Evolutionary conservation across 1,140 invertebrate species (phyloP).

Genomic region (Vanessa atalanta): DNA sequence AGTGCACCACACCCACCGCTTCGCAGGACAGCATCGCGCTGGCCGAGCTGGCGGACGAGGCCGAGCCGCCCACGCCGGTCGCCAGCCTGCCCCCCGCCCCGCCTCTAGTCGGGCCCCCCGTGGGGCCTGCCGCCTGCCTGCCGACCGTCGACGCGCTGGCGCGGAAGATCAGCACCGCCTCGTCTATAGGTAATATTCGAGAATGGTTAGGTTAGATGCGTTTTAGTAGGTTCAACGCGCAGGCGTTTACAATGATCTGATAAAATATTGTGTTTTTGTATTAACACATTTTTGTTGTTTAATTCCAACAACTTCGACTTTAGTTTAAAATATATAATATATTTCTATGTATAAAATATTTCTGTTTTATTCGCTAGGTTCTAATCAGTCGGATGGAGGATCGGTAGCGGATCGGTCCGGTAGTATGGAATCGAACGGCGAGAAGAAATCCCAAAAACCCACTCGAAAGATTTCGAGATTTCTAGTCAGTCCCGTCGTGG

Average conservation of each 20-base stretch:
- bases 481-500: slow-evolving; percentile 88
- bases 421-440: slow-evolving; percentile 63
- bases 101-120: slow-evolving; percentile 37
- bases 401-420: slow-evolving; percentile 59
- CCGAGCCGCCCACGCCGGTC: slow-evolving; percentile 40
- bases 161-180: slow-evolving; percentile 72
- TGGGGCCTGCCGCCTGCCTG: slow-evolving; percentile 36
- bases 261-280: too few relatives aligned
- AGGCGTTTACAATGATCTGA: too few relatives aligned
- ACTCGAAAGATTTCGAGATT: slow-evolving; percentile 89
- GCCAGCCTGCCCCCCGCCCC: slow-evolving; percentile 49
- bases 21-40: slow-evolving; percentile 72
- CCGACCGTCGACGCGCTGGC: slow-evolving; percentile 40
- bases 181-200: slow-evolving; percentile 59
- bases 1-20: slow-evolving; percentile 78
- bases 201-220: background rate
- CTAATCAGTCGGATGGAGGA: slow-evolving; percentile 73
- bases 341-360: background rate
- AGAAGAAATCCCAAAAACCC: slow-evolving; percentile 73
- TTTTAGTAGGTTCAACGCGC: too few relatives aligned
- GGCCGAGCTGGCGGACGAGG: slow-evolving; percentile 69
- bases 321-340: background rate
- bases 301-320: background rate
- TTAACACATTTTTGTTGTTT: background rate
- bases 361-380: slow-evolving; percentile 47